phyloP scores from a whole-genome alignment of 2,888 invertebrate species.

The Protodeltote pygarga region DNA sequence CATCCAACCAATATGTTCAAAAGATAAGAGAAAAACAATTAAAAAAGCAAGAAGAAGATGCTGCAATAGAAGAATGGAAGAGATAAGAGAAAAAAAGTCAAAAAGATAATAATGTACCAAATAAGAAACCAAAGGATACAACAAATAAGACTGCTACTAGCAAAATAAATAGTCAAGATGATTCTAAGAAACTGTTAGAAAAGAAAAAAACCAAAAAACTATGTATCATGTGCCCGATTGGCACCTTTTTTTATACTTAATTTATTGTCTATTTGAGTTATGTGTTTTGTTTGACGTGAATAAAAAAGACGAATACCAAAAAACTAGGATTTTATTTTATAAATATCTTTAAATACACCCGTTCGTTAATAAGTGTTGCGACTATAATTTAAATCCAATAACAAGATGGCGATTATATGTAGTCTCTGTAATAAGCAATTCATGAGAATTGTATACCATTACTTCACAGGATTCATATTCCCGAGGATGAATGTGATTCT shows the following conservation, averaged over 20 bases:
- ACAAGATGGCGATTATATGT: neutral
- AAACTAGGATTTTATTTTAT: no score
- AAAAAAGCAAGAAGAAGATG: constrained; percentile 16
- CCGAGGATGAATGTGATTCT: neutral
- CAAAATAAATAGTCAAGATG: neutral
- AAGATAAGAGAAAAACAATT: constrained; percentile 12
- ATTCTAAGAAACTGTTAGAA: neutral
- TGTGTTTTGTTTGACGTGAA: no score
- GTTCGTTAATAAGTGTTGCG: no score
- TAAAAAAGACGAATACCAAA: no score
- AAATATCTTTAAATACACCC: no score
- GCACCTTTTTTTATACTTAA: no score
- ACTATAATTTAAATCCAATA: constrained; percentile 2
- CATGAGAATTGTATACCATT: neutral
- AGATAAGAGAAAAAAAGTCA: constrained; percentile 7
- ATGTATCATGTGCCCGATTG: neutral
- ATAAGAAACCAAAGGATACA: constrained; percentile 2
- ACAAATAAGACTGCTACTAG: neutral
- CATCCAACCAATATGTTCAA: constrained; percentile 11
- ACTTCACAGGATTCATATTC: constrained; percentile 1
- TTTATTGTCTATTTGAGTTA: no score
- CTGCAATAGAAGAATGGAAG: constrained; percentile 10
- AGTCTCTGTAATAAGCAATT: neutral
- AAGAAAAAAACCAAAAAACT: constrained; percentile 2
- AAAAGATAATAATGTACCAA: constrained; percentile 11